Conservation (phyloP, 2,888 invertebrate species). For the Epinotia brunnichana region DNA sequence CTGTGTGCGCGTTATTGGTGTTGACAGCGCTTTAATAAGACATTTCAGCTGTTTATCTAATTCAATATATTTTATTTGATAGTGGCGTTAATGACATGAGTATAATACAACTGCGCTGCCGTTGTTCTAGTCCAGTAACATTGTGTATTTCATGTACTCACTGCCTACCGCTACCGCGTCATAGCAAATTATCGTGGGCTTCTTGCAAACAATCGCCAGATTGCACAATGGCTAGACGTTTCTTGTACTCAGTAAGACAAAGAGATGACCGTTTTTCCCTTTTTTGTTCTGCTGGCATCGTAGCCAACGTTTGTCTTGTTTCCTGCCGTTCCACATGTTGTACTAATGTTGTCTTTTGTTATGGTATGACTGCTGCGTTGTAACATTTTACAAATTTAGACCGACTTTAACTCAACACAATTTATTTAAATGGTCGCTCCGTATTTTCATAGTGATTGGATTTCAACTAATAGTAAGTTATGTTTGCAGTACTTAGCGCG, state of each 20-base stretch:
- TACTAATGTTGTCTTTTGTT: constrained; percentile 58
- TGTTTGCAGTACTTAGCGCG: constrained; percentile 12
- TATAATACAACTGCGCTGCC: background rate
- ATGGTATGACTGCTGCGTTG: constrained; percentile 19
- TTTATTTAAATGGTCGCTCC: constrained; percentile 14
- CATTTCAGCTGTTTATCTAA: background rate
- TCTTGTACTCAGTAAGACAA: constrained; percentile 63
- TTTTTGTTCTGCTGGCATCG: constrained; percentile 63
- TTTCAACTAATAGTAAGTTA: constrained; percentile 15
- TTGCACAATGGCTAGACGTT: constrained; percentile 58
- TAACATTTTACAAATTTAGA: constrained; percentile 38
- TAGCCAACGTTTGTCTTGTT: constrained; percentile 65
- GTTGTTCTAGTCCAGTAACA: constrained; percentile 18
- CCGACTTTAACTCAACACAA: constrained; percentile 24
- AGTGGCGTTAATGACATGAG: background rate
- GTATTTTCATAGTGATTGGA: constrained; percentile 21
- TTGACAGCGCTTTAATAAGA: too few species aligned
- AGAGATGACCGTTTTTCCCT: constrained; percentile 66
- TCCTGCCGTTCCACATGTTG: constrained; percentile 65
- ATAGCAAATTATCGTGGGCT: constrained; percentile 44
- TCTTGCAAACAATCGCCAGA: constrained; percentile 61
- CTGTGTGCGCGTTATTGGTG: too few species aligned
- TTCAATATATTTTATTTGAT: constrained; percentile 9
- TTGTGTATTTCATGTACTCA: constrained; percentile 2
- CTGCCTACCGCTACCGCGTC: constrained; percentile 21